Percentiles rank a stretch among this genome's conserved stretches.
phyloP scores from a whole-genome alignment of 2,797 vertebrate genomes.

The Enteromius afrohamiltoni region DNA sequence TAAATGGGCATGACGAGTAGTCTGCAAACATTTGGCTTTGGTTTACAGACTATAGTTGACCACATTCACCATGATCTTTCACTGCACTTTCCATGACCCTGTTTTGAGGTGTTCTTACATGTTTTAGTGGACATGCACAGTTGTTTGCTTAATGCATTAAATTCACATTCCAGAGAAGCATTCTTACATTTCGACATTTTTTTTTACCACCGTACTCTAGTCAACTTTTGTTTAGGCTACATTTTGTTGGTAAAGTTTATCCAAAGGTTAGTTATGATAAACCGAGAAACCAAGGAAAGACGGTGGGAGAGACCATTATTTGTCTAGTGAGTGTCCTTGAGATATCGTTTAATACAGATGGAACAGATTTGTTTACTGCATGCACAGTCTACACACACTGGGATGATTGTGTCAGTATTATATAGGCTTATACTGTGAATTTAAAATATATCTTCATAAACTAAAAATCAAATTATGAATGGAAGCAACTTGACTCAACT shows the following conservation, averaged over 20 bases:
- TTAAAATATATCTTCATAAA: background rate
- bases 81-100: background rate
- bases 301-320: background rate
- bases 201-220: background rate
- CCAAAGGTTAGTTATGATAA: background rate
- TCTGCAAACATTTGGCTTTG: slow-evolving; percentile 4
- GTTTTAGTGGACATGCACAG: background rate
- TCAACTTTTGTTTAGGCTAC: background rate
- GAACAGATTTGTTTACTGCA: background rate
- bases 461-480: background rate
- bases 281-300: background rate
- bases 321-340: slow-evolving; percentile 2
- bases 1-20: background rate
- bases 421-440: background rate
- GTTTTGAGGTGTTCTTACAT: background rate
- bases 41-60: slow-evolving; percentile 5
- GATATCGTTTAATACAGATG: background rate
- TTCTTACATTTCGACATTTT: background rate
- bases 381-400: background rate
- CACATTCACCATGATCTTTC: background rate
- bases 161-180: background rate
- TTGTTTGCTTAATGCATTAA: background rate
- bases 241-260: background rate
- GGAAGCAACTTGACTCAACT: background rate
- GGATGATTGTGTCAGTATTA: background rate